Percentiles rank a stretch among this genome's conserved stretches.
Conservation (phyloP, 30 jellyfish, hydroid and myxozoan species). For the Cassiopea xamachana region DNA sequence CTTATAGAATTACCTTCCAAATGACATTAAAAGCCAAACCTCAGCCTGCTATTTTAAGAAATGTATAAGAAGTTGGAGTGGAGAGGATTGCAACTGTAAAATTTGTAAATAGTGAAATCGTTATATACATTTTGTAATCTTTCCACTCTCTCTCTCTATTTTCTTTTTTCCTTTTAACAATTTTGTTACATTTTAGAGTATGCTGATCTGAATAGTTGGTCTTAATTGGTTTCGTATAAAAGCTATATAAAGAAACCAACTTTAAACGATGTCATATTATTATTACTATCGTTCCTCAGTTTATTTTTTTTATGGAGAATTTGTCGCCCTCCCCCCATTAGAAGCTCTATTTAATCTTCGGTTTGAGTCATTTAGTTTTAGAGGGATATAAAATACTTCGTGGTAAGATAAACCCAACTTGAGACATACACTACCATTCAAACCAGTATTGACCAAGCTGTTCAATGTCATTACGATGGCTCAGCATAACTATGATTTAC, state of each 20-base stretch:
- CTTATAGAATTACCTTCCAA: constrained; percentile 17
- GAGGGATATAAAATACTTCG: no score
- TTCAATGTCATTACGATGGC: no score
- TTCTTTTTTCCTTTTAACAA: neutral
- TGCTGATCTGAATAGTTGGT: neutral
- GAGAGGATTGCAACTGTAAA: constrained; percentile 2
- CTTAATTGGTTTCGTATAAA: neutral
- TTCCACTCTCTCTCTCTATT: neutral
- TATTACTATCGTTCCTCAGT: no score
- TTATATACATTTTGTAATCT: neutral
- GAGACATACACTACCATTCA: no score
- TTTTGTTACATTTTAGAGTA: neutral
- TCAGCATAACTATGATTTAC: no score
- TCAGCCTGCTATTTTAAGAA: constrained; percentile 9
- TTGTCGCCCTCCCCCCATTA: no score
- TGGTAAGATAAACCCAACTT: no score
- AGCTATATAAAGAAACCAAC: neutral
- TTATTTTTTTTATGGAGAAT: no score
- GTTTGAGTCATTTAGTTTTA: no score
- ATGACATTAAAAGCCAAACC: constrained; percentile 6
- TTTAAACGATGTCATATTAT: neutral
- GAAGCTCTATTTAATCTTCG: no score
- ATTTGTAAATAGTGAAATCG: neutral
- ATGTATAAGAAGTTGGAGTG: constrained; percentile 5
- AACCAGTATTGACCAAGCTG: no score